Evolutionary conservation across 2,888 invertebrate genomes (phyloP).

Genomic region (Diadegma fenestrale): DNA sequence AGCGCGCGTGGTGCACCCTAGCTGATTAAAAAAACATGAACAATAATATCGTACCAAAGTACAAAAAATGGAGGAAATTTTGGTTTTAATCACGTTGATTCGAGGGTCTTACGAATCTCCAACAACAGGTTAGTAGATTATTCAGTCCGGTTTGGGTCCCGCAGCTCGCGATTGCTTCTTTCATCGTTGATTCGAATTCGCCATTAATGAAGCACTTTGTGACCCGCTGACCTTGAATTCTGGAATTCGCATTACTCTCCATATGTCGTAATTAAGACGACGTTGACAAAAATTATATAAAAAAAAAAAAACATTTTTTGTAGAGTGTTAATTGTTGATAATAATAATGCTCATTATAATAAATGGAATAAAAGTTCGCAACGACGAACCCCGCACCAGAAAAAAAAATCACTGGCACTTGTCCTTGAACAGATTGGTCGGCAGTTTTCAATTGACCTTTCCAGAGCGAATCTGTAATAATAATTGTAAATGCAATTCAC

Average conservation of each 20-base stretch:
- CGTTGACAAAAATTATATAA: neutral
- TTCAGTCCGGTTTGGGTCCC: conserved; percentile 32
- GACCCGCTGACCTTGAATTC: conserved; percentile 1
- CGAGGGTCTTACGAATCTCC: conserved; percentile 1
- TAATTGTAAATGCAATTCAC: neutral
- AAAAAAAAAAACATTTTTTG: neutral
- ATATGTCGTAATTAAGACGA: neutral
- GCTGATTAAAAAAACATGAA: no score
- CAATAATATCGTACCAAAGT: neutral
- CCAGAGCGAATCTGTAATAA: neutral
- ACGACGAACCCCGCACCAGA: neutral
- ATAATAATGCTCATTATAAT: neutral
- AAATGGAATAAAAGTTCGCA: neutral
- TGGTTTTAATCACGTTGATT: neutral
- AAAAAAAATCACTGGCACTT: neutral
- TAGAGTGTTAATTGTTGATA: neutral
- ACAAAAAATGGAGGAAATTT: neutral
- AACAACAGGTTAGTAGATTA: conserved; percentile 23
- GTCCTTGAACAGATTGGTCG: neutral
- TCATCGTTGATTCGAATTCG: conserved; percentile 13
- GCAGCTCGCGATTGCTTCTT: conserved; percentile 24
- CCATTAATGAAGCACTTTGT: neutral
- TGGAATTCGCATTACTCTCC: neutral
- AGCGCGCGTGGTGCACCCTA: no score
- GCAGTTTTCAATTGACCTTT: neutral